phyloP scores from a whole-genome alignment of 2,113 vertebrate genomes.

The Sinocyclocheilus grahami region DNA sequence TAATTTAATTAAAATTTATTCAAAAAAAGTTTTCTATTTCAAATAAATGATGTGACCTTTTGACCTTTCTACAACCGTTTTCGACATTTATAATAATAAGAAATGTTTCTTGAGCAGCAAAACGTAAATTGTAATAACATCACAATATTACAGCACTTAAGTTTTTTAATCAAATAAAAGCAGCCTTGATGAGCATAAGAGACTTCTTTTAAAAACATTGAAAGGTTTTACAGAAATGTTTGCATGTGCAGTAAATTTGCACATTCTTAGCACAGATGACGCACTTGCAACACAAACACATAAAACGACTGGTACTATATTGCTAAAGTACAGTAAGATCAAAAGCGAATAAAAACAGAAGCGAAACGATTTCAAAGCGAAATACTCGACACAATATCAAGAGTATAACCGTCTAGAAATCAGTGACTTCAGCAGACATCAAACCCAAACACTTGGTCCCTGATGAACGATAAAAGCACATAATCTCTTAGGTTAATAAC shows the following conservation, averaged over 20 bases:
- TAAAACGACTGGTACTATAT: not conserved
- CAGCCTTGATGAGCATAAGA: not conserved
- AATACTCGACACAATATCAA: not conserved
- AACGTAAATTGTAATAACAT: not conserved
- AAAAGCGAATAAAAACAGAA: not conserved
- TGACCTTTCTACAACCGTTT: not conserved
- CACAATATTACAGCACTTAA: not conserved
- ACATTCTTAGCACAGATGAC: not conserved
- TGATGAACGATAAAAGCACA: slow-evolving; percentile 32
- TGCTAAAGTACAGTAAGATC: not conserved
- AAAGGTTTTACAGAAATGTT: not conserved
- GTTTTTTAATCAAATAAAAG: not conserved
- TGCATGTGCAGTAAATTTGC: not conserved
- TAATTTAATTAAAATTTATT: too few relatives aligned
- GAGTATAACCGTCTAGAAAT: not conserved
- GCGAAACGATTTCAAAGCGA: not conserved
- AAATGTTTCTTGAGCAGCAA: not conserved
- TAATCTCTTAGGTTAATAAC: slow-evolving; percentile 19
- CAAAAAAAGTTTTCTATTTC: not conserved
- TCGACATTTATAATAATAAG: too few relatives aligned
- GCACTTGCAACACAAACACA: not conserved
- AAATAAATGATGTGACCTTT: not conserved
- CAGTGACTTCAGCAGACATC: not conserved
- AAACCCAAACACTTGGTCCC: slow-evolving; percentile 16
- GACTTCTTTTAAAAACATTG: not conserved